Evolutionary conservation across 2,113 vertebrate genomes (phyloP).

Genomic region (Columbina picui): DNA sequence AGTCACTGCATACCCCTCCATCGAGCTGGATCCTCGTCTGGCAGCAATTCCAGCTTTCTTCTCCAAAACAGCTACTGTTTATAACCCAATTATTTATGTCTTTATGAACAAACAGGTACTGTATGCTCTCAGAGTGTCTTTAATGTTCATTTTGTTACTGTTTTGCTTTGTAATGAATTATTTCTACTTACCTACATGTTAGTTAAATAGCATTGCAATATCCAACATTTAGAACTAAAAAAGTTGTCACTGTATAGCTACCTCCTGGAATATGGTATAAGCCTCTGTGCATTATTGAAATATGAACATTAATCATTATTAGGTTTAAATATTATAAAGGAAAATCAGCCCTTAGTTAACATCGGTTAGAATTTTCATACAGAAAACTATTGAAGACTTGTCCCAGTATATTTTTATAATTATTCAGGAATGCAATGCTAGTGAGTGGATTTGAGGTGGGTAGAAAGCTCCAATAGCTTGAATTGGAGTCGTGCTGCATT

Average conservation of each 20-base stretch:
- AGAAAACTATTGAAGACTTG: too few relatives aligned
- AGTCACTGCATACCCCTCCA: conserved; percentile 80
- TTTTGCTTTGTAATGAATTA: not conserved
- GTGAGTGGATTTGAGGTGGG: not conserved
- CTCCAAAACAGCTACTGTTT: conserved; percentile 88
- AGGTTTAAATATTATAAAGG: not conserved
- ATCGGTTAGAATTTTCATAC: too few relatives aligned
- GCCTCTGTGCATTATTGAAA: not conserved
- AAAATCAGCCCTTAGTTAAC: not conserved
- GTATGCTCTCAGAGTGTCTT: not conserved
- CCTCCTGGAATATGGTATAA: not conserved
- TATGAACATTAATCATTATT: not conserved
- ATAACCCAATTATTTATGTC: conserved; percentile 91
- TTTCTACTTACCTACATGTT: not conserved
- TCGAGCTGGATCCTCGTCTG: conserved; percentile 83
- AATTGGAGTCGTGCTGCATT: not conserved
- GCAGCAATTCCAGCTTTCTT: conserved; percentile 88
- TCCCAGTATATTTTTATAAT: not conserved
- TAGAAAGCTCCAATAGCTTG: not conserved
- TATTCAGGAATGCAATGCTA: not conserved
- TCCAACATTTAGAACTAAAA: not conserved
- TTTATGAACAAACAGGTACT: conserved; percentile 93
- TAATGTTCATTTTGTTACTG: not conserved
- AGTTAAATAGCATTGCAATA: not conserved
- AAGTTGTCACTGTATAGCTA: not conserved